phyloP scores from a whole-genome alignment of 2,113 vertebrate genomes.

The Polyodon spathula region DNA sequence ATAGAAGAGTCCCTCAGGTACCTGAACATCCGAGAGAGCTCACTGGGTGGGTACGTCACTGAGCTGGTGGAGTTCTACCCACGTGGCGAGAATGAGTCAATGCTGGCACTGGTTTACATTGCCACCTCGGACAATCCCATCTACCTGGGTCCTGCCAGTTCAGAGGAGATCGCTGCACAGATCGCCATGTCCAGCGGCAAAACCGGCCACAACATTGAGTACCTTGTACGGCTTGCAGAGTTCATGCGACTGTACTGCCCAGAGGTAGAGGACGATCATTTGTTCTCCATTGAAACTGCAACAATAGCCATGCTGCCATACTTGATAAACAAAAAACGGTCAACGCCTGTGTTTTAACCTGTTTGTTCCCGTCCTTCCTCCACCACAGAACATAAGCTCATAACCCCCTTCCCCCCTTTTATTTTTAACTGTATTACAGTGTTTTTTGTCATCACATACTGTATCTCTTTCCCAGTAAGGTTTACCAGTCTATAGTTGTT shows the following conservation, averaged over 20 bases:
- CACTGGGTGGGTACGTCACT: conserved; percentile 78
- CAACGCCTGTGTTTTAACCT: too few species aligned
- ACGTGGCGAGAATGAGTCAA: conserved; percentile 41
- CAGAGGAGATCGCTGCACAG: conserved; percentile 73
- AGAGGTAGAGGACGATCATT: conserved; percentile 72
- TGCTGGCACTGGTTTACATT: conserved; percentile 74
- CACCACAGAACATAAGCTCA: too few species aligned
- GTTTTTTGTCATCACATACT: too few species aligned
- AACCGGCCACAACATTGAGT: conserved; percentile 77
- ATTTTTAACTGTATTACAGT: too few species aligned
- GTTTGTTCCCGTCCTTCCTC: too few species aligned
- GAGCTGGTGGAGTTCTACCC: conserved; percentile 78
- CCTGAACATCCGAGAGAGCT: conserved; percentile 75
- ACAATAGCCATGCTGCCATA: conserved; percentile 61
- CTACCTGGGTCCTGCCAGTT: conserved; percentile 77
- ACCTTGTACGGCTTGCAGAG: conserved; percentile 73
- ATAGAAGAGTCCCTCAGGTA: conserved; percentile 75
- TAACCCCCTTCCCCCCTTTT: too few species aligned
- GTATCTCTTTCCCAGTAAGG: too few species aligned
- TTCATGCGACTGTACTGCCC: conserved; percentile 81
- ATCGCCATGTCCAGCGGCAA: conserved; percentile 71
- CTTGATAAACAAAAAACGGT: too few species aligned
- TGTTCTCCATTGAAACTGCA: conserved; percentile 76
- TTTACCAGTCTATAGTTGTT: too few species aligned
- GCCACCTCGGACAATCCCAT: conserved; percentile 77